Percentiles rank a stretch among this genome's conserved stretches.
phyloP scores from a whole-genome alignment of 2,113 vertebrate species.

The Aphyosemion australe region DNA sequence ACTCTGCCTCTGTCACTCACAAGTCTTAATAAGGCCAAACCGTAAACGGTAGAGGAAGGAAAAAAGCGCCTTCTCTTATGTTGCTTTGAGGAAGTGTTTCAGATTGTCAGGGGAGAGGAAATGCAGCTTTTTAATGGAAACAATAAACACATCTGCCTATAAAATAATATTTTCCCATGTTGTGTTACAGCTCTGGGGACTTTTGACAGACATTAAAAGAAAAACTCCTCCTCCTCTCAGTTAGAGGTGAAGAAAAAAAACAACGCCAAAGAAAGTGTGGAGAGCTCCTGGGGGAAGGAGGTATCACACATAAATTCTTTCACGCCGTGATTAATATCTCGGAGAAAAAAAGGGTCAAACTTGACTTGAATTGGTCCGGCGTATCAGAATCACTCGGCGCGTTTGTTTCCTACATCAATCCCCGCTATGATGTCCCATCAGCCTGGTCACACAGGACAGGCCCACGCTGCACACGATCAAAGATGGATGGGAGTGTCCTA shows the following conservation, averaged over 20 bases:
- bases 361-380: constrained; percentile 75
- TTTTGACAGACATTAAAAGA: constrained; percentile 46
- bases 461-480: constrained; percentile 71
- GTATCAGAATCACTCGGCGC: constrained; percentile 75
- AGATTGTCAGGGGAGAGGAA: constrained; percentile 45
- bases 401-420: constrained; percentile 76
- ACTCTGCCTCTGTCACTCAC: constrained; percentile 71
- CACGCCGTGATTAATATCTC: constrained; percentile 78
- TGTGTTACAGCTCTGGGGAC: constrained; percentile 56
- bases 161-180: constrained; percentile 72
- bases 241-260: constrained; percentile 47
- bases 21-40: constrained; percentile 79
- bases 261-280: constrained; percentile 60
- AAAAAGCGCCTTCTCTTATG: constrained; percentile 70
- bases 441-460: constrained; percentile 71
- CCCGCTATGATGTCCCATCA: constrained; percentile 73
- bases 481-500: constrained; percentile 79
- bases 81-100: constrained; percentile 72
- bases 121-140: constrained; percentile 73
- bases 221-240: constrained; percentile 26
- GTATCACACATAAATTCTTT: constrained; percentile 75
- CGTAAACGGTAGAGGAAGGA: constrained; percentile 62
- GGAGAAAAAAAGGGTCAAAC: constrained; percentile 78
- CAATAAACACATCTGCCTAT: constrained; percentile 73
- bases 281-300: constrained; percentile 65